Evolutionary conservation across 2,113 vertebrate genomes (phyloP).

Genomic region (Phycodurus eques): DNA sequence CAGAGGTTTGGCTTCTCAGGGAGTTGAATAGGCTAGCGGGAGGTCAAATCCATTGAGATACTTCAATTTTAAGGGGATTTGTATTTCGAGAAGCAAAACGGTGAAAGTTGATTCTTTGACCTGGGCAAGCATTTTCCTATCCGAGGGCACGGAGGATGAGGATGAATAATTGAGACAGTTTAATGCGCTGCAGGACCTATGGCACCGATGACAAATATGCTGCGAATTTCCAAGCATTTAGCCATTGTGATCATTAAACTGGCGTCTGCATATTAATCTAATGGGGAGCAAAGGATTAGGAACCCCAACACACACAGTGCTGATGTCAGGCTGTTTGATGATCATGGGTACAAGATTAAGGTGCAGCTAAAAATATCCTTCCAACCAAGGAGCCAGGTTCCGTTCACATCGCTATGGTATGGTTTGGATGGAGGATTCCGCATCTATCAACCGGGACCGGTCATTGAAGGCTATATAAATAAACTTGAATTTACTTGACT

Average conservation of each 20-base stretch:
- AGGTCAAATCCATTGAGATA: constrained; percentile 52
- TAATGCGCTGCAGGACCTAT: constrained; percentile 58
- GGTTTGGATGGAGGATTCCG: background rate
- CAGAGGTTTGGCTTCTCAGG: constrained; percentile 38
- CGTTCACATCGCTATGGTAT: background rate
- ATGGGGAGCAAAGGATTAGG: constrained; percentile 29
- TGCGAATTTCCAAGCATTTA: constrained; percentile 49
- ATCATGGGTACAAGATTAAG: constrained; percentile 23
- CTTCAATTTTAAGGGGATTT: constrained; percentile 60
- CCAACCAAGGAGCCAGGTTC: background rate
- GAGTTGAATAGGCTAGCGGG: constrained; percentile 27
- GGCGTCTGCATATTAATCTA: constrained; percentile 47
- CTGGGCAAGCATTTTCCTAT: constrained; percentile 47
- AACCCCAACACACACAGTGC: constrained; percentile 11
- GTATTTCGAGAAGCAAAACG: constrained; percentile 57
- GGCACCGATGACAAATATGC: constrained; percentile 53
- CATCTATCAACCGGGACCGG: background rate
- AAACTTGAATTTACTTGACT: too few species aligned
- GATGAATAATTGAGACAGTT: constrained; percentile 70
- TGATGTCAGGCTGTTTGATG: constrained; percentile 7
- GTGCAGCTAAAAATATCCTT: constrained; percentile 6
- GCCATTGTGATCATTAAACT: constrained; percentile 52
- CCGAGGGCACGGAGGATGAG: constrained; percentile 24
- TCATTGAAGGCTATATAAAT: background rate
- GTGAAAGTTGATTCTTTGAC: constrained; percentile 34